Evolutionary conservation across 2,888 invertebrate species (phyloP).

Genomic region (Anodontia alba): DNA sequence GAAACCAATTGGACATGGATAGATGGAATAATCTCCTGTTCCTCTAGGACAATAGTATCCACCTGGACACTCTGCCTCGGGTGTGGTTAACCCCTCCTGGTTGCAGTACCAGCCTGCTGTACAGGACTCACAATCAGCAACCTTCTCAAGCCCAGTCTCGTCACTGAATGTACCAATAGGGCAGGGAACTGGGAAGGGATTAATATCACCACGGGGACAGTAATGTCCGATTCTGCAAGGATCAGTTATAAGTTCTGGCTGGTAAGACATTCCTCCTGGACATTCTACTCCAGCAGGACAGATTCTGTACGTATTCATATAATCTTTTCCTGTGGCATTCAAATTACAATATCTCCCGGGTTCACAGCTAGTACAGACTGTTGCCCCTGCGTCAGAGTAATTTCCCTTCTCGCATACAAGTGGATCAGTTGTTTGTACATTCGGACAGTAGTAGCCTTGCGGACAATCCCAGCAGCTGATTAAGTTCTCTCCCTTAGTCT

Average conservation of each 20-base stretch:
- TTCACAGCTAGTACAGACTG: slow-evolving; percentile 75
- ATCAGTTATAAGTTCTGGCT: slow-evolving; percentile 76
- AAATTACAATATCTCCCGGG: slow-evolving; percentile 81
- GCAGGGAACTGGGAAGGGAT: slow-evolving; percentile 81
- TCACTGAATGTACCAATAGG: slow-evolving; percentile 82
- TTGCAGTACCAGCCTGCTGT: slow-evolving; percentile 81
- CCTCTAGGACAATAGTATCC: slow-evolving; percentile 83
- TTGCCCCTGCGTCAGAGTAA: slow-evolving; percentile 78
- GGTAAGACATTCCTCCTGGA: slow-evolving; percentile 76
- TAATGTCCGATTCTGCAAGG: slow-evolving; percentile 81
- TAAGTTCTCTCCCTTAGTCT: slow-evolving; percentile 71
- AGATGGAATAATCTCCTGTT: slow-evolving; percentile 73
- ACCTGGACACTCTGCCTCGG: slow-evolving; percentile 81
- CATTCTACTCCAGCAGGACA: slow-evolving; percentile 82
- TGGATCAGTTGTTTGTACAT: slow-evolving; percentile 70
- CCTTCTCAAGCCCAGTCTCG: slow-evolving; percentile 73
- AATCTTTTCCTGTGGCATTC: slow-evolving; percentile 77
- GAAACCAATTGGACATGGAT: slow-evolving; percentile 82
- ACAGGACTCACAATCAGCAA: slow-evolving; percentile 81
- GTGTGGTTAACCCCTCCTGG: slow-evolving; percentile 72
- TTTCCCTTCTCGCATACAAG: slow-evolving; percentile 81
- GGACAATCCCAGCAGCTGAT: slow-evolving; percentile 75
- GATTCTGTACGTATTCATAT: slow-evolving; percentile 68
- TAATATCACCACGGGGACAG: slow-evolving; percentile 82
- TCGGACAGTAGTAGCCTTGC: slow-evolving; percentile 83